These are phyloP conservation scores for Haliclona indistincta DNA, from an alignment of 37 sponge, comb jelly and placozoan species.

Conservation along the genomic window DNA sequence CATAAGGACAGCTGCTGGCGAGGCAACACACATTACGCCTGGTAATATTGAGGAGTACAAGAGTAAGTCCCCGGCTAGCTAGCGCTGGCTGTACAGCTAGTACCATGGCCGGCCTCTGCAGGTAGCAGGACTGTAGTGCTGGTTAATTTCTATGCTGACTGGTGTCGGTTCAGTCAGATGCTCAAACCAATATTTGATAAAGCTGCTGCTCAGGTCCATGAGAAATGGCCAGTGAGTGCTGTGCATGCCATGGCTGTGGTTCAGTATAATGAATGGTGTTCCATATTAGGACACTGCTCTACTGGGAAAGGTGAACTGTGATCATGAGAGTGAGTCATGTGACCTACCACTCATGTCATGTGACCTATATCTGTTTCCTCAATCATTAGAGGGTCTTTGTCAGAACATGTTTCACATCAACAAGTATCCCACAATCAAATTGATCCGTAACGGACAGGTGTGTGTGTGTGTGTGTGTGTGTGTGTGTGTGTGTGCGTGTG, in stretches of 20 bases:
- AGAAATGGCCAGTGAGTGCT: conserved; percentile 10
- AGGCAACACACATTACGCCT: too few relatives aligned
- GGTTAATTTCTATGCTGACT: conserved; percentile 93
- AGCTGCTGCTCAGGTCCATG: conserved; percentile 64
- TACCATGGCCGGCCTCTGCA: too few relatives aligned
- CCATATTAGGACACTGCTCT: conserved; percentile 45
- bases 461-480: conserved; percentile 5
- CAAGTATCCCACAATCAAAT: conserved; percentile 97
- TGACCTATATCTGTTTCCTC: not conserved
- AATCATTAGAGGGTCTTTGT: conserved; percentile 54
- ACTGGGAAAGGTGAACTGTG: conserved; percentile 75
- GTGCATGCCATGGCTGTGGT: not conserved
- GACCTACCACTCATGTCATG: not conserved
- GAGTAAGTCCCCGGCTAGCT: too few relatives aligned
- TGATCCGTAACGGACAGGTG: conserved; percentile 81
- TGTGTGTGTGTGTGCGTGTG: not conserved
- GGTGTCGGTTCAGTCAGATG: conserved; percentile 96
- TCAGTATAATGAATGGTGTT: too few relatives aligned
- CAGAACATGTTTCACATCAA: conserved; percentile 61
- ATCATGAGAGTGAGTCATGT: conserved; percentile 48
- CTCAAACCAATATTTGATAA: conserved; percentile 95
- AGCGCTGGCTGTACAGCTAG: too few relatives aligned
- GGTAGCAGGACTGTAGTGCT: conserved; percentile 47
- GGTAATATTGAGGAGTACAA: too few relatives aligned
- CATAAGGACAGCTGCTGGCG: too few relatives aligned